These are phyloP conservation scores for Drosophila anomelani DNA, from an alignment of 2,888 invertebrate species.

Conservation along the genomic window DNA sequence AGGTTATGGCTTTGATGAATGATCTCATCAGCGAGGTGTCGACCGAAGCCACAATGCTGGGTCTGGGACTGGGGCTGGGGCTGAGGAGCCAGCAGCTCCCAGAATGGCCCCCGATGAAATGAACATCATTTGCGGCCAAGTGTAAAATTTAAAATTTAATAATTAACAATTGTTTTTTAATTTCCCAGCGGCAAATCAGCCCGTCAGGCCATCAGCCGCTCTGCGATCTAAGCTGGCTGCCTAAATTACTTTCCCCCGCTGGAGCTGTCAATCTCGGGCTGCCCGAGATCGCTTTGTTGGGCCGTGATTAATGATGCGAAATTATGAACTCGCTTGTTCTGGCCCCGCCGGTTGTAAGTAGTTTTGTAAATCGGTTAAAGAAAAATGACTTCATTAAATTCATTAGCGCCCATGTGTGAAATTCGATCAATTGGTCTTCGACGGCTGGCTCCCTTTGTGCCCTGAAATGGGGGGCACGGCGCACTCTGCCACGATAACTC, in stretches of 20 bases:
- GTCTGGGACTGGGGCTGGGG: conserved; percentile 29
- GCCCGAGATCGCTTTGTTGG: conserved; percentile 61
- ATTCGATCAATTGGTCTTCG: conserved; percentile 73
- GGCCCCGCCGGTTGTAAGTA: conserved; percentile 54
- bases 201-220: conserved; percentile 3
- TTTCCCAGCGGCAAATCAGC: conserved; percentile 59
- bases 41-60: conserved; percentile 64
- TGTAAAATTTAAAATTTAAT: conserved; percentile 75
- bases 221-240: conserved; percentile 32
- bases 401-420: conserved; percentile 83
- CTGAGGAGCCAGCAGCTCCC: conserved; percentile 32
- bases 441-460: conserved; percentile 36
- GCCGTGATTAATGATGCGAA: conserved; percentile 81
- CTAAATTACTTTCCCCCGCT: conserved; percentile 71
- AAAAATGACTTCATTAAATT: conserved; percentile 83
- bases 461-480: conserved; percentile 3
- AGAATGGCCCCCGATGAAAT: conserved; percentile 46
- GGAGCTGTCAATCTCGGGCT: conserved; percentile 63
- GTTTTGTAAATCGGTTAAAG: conserved; percentile 80
- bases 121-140: conserved; percentile 67
- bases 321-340: conserved; percentile 82
- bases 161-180: conserved; percentile 79
- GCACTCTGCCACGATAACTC: conserved; percentile 7
- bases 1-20: conserved; percentile 79
- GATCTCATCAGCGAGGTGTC: conserved; percentile 83